Conservation (phyloP, 2,113 vertebrate genomes). For the Melospiza melodia region DNA sequence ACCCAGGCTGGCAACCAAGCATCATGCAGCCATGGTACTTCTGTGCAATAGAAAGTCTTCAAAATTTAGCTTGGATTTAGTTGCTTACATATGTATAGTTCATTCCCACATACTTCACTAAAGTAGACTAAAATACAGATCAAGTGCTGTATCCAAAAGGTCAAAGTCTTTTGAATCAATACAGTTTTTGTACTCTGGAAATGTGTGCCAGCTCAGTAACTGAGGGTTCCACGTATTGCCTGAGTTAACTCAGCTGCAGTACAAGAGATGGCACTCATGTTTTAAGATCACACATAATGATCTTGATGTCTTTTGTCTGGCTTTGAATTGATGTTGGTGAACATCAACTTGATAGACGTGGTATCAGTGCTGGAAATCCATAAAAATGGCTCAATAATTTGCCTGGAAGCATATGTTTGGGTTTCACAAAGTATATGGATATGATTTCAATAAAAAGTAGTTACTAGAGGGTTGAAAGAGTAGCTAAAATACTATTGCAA, state of each 20-base stretch:
- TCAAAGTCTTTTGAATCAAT: background rate
- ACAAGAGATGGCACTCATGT: background rate
- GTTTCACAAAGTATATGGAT: background rate
- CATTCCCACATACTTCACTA: background rate
- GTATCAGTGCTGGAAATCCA: background rate
- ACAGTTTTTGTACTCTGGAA: background rate
- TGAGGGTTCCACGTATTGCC: background rate
- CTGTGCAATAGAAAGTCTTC: background rate
- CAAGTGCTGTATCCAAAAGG: background rate
- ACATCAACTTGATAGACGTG: background rate
- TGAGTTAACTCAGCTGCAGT: background rate
- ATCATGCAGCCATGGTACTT: accelerated
- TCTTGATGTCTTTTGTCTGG: background rate
- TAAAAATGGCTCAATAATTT: background rate
- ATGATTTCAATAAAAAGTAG: background rate
- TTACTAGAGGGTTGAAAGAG: background rate
- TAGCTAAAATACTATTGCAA: background rate
- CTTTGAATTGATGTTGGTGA: background rate
- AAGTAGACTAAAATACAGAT: background rate
- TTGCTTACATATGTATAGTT: background rate
- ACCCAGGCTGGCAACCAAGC: background rate
- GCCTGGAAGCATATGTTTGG: background rate
- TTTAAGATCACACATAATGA: background rate
- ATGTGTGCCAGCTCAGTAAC: background rate
- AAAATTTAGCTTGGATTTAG: background rate